phyloP scores from a whole-genome alignment of 2,888 invertebrate species.

The Papilio elwesi region DNA sequence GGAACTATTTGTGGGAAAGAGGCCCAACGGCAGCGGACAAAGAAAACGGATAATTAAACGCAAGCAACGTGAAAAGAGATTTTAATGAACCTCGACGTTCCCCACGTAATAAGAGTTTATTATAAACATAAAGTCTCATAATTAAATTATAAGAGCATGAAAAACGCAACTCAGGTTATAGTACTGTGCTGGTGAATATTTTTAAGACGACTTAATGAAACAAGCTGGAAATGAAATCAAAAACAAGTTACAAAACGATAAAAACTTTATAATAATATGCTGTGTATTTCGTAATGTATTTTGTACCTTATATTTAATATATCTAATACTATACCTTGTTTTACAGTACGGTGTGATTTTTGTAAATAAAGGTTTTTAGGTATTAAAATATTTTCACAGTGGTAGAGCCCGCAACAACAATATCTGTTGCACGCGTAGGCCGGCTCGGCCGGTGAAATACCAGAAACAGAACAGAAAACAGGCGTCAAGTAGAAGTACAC shows the following conservation, averaged over 20 bases:
- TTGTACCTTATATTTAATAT: not conserved
- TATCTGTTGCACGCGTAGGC: too few species aligned
- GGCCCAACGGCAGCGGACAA: constrained; percentile 70
- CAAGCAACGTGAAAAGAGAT: constrained; percentile 77
- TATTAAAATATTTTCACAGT: too few species aligned
- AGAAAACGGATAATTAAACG: constrained; percentile 82
- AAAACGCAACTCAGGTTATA: constrained; percentile 36
- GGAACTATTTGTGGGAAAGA: constrained; percentile 65
- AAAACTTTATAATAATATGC: not conserved
- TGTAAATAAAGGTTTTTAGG: too few species aligned
- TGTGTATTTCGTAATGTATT: not conserved
- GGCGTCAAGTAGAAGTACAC: too few species aligned
- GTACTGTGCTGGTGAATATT: constrained; percentile 29
- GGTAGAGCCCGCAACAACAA: too few species aligned
- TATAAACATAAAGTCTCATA: constrained; percentile 68
- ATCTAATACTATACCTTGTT: too few species aligned
- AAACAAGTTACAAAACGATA: constrained; percentile 4
- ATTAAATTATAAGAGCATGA: constrained; percentile 61
- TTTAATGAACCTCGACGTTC: constrained; percentile 79
- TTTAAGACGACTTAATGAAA: constrained; percentile 29
- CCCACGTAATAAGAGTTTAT: constrained; percentile 76
- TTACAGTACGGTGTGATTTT: too few species aligned
- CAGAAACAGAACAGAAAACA: too few species aligned
- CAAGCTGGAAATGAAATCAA: constrained; percentile 2
- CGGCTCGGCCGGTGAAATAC: too few species aligned